Base-by-base conservation (phyloP, 2,888 invertebrate genomes). In the Hipparchia sbordonii region DNA sequence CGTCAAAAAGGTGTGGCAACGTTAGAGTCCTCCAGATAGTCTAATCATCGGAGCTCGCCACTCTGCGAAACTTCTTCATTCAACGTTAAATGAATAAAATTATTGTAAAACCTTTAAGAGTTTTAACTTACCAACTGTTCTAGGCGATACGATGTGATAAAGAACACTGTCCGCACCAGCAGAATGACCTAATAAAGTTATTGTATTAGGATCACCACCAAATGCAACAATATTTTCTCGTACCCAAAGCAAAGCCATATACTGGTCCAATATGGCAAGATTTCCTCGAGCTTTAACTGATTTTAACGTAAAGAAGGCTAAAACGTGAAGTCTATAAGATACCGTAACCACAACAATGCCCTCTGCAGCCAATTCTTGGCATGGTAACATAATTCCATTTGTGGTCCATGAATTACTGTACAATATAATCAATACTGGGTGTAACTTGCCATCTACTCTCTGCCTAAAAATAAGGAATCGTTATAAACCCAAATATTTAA, bases 181-280 rank as follows among this genome's bases (percentile, higher is more conserved):
- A 46, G 96, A 97, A 87, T 98, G 97, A 0, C 98, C 98, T 81
- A 97, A 94, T 0, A 98, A 85, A 0, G 98, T 98, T n/a, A 98
- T 95, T 76, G 95, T 94, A 61, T 95, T 94, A 0, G 96, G 95
- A 87, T 98, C 96, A 5, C 98, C 98, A 45, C 97, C 97, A 85
- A 98, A 98, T 63, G 95, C 94, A 61, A 93, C 93, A 69, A 98
- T 97, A 85, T 98, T 97, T 79, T 96, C 95, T 75, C 95, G 95
- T 2, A 97, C 93, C 97, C 97, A 97, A 62, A 96, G 82, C 72
- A 98, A 89, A 0, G 97, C 97, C 86, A 97, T 89, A 81, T 96
- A 96, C 84, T 98, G 98, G 87, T 98, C 98, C 79, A 97, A 95
- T 68, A 98, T 88, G 0, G 98, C 98, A 74, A 97, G 95, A 87